Base-by-base conservation (phyloP, 1,140 invertebrate genomes). In the Trichonephila clavata region DNA sequence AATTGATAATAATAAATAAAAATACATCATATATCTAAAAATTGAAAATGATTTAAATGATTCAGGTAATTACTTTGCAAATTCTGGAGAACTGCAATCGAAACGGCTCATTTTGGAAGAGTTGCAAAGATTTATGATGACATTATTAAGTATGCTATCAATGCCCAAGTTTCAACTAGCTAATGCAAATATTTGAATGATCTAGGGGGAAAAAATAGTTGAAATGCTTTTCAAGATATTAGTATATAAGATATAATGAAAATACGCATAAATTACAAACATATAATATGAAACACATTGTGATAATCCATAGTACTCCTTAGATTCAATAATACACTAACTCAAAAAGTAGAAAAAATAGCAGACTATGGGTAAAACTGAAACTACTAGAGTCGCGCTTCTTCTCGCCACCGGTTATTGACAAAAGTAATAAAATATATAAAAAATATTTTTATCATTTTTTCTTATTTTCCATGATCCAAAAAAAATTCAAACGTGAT, bases 41-140 rank as follows among this genome's bases (percentile, higher is more conserved):
- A 77, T 16, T 10, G 63, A 68, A 68, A 27, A 18, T 71, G 3
- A 27, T 39, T 71, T 32, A 32, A 65, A 65, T 68, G 4, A 68
- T 50, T 50, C 50, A 10, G 8, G 1, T 50, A 50, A 50, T 39
- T 57, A 88, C 86, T 71, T 88, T 65, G 27, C 32, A 88, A 88
- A 88, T 1, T 71, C 43, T 24, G 32, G 18, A 10, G 86, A 88
- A 4, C 86, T 50, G 59, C 86, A 88, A 43, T 88, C 86, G 24
- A 71, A 65, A 8, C 18, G 24, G 61, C 63, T 88, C 86, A 88
- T 88, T 86, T 86, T 63, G 18, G 24, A 39, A 39, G 4, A 63
- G 20, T 20, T 61, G n/a, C 5, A 16, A 77, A 63, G 13, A 24
- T 88, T 39, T 50, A 88, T 32, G 18, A 32, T 32, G 57, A 8